Evolutionary conservation across 2,888 invertebrate genomes (phyloP), one percentile per base, ranked within the genome.

Genomic region (Ametastegia equiseti): DNA sequence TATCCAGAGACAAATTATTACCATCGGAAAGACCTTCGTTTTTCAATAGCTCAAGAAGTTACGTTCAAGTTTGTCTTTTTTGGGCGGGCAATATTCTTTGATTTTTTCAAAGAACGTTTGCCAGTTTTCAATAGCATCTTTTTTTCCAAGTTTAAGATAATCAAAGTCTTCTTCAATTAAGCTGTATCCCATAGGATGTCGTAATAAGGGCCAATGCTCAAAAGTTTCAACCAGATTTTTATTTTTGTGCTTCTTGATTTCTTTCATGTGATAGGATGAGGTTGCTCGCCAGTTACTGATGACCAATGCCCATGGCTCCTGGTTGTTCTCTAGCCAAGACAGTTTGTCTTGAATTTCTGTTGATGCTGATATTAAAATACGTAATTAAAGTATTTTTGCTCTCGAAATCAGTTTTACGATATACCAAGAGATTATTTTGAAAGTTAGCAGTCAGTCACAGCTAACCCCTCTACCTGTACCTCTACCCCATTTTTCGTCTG

Each of bases 131-230:
- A 67, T 33, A 7, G 39, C 67, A 39, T 36, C 11, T 0, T 9
- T 19, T 67, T 67, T 33, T n/a, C 36, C 36, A 9, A 67, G 19
- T 19, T 67, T 30, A 19, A 67, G 19, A 33, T 7, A 33, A n/a
- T 67, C 39, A 15, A 71, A 71, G 30, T 71, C 71, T 71, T 45
- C 23, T 27, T 71, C 47, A 19, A 71, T 71, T 11, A 71, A 47
- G 15, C 1, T n/a, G 27, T 71, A 30, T 23, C 47, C 71, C 45
- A 39, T 36, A 9, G 71, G 71, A 71, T 71, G 47, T 5, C 33
- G 27, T 42, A 71, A 42, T 2, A 71, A 45, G 2, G 71, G 47
- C 45, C 71, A 71, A n/a, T 45, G 23, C n/a, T 67, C 67, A 39
- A 67, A 39, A 36, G 39, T 39, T 19, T 39, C 67, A 36, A n/a